phyloP scores from a whole-genome alignment of 2,888 invertebrate genomes.

The Macrophya alboannulata region DNA sequence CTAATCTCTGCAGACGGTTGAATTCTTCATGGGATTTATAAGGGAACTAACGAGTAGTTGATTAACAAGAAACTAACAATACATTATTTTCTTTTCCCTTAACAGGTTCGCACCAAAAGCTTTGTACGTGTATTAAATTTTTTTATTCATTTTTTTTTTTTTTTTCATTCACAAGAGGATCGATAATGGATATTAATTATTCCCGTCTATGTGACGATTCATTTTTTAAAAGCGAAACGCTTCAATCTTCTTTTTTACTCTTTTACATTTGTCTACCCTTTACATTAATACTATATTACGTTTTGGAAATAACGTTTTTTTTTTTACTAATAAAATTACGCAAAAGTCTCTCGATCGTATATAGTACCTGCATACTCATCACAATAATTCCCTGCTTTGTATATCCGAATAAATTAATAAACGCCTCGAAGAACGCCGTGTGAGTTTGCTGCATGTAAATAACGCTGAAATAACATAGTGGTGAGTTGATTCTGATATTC shows the following conservation, averaged over 20 bases:
- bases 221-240: not conserved
- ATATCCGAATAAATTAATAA: not conserved
- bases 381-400: not conserved
- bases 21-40: not conserved
- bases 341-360: not conserved
- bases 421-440: not conserved
- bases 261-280: too few relatives aligned
- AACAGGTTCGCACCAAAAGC: constrained; percentile 70
- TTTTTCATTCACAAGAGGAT: not conserved
- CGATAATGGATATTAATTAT: not conserved
- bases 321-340: not conserved
- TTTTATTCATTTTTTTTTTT: too few relatives aligned
- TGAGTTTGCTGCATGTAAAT: constrained; percentile 30
- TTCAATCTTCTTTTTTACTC: not conserved
- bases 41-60: too few relatives aligned
- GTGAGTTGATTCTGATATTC: not conserved
- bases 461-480: not conserved
- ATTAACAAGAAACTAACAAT: constrained; percentile 1
- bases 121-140: constrained; percentile 68
- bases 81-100: constrained; percentile 55
- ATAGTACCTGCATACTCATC: not conserved
- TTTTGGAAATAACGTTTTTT: not conserved
- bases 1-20: not conserved
- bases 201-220: not conserved
- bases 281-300: not conserved